phyloP scores from a whole-genome alignment of 1,140 invertebrate species.

The Uloborus diversus region DNA sequence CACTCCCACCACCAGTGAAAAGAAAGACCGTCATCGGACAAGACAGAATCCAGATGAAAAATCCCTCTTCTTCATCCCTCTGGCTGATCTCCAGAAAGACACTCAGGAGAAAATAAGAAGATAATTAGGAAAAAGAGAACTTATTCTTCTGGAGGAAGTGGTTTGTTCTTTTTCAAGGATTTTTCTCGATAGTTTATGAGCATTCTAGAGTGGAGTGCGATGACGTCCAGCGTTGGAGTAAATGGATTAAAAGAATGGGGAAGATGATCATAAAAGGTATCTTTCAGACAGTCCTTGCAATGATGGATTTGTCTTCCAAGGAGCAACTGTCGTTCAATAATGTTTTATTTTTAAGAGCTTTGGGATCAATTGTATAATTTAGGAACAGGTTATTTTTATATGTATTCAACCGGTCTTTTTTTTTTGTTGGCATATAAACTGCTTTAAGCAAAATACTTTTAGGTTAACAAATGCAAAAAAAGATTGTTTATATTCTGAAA shows the following conservation, averaged over 20 bases:
- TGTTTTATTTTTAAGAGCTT: no score
- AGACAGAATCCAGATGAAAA: conserved; percentile 10
- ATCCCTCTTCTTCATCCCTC: neutral
- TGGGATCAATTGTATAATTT: no score
- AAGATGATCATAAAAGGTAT: neutral
- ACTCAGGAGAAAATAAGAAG: conserved; percentile 14
- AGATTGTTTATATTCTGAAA: no score
- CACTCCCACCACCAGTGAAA: neutral
- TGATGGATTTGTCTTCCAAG: no score
- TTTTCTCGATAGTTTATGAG: conserved; percentile 32
- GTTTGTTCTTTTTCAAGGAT: conserved; percentile 18
- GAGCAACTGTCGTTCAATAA: no score
- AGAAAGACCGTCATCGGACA: neutral
- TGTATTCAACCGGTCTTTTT: no score
- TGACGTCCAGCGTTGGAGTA: conserved; percentile 37
- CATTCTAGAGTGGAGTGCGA: conserved; percentile 30
- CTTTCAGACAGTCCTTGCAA: no score
- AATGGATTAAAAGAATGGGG: conserved; percentile 20
- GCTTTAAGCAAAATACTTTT: no score
- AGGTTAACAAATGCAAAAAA: no score
- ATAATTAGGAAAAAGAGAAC: conserved; percentile 20
- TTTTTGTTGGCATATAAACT: no score
- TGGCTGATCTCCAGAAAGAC: conserved; percentile 21
- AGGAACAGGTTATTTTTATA: no score
- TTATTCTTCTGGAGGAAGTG: neutral